A percentile compares a stretch with the other conserved stretches of the same genome.
Evolutionary conservation across 2,888 invertebrate genomes (phyloP).

Genomic region (Euproctis similis): DNA sequence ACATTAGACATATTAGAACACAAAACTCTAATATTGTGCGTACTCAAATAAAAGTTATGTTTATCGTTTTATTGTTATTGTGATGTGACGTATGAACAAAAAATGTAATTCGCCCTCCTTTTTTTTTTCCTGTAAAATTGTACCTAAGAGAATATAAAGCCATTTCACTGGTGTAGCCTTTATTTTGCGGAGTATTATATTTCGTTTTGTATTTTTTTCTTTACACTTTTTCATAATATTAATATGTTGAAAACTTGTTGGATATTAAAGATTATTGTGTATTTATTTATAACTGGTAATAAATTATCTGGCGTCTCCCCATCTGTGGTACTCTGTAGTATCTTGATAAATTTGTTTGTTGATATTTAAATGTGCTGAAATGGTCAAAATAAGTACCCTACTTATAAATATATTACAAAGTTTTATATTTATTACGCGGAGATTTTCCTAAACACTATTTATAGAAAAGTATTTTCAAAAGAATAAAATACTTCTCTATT

Average conservation of each 20-base stretch:
- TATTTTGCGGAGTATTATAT: slow-evolving; percentile 14
- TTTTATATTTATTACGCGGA: too few relatives aligned
- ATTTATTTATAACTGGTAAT: too few relatives aligned
- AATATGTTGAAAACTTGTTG: slow-evolving; percentile 8
- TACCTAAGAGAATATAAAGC: slow-evolving; percentile 26
- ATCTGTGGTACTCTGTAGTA: too few relatives aligned
- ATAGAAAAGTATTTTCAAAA: too few relatives aligned
- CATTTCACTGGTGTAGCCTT: slow-evolving; percentile 24
- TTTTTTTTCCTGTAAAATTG: slow-evolving; percentile 24
- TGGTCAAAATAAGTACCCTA: too few relatives aligned
- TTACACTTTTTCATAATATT: too few relatives aligned
- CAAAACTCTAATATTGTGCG: slow-evolving; percentile 16
- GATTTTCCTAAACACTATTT: too few relatives aligned
- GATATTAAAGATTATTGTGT: slow-evolving; percentile 6
- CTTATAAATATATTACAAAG: too few relatives aligned
- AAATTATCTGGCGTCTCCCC: too few relatives aligned
- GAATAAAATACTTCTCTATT: too few relatives aligned
- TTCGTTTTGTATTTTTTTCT: slow-evolving; percentile 8
- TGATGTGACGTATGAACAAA: slow-evolving; percentile 30
- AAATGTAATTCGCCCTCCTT: slow-evolving; percentile 25
- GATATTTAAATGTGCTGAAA: too few relatives aligned
- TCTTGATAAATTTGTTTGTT: too few relatives aligned
- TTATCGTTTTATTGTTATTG: slow-evolving; percentile 30
- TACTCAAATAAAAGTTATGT: slow-evolving; percentile 23
- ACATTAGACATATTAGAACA: slow-evolving; percentile 12